Evolutionary conservation across 2,797 vertebrate species (phyloP).

Genomic region (Discoglossus pictus): DNA sequence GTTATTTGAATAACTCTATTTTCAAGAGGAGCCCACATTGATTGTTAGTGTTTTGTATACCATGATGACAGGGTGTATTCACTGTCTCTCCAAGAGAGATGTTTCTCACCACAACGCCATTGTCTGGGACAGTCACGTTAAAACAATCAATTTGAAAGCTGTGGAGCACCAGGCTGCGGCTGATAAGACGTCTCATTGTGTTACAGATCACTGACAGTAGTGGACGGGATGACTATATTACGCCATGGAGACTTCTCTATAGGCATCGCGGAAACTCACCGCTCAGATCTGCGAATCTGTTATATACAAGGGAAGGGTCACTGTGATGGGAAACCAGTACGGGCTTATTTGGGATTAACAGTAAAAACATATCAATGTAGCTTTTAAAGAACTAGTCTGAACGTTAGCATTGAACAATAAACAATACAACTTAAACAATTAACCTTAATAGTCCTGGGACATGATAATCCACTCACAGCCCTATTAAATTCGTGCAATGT

Average conservation of each 20-base stretch:
- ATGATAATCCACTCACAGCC: too few species aligned
- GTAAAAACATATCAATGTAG: too few species aligned
- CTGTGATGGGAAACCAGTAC: too few species aligned
- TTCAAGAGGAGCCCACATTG: slow-evolving; percentile 35
- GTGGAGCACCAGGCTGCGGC: slow-evolving; percentile 23
- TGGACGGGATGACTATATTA: slow-evolving; percentile 40
- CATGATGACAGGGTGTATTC: slow-evolving; percentile 40
- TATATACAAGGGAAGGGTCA: too few species aligned
- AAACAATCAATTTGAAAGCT: slow-evolving; percentile 46
- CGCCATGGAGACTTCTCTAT: slow-evolving; percentile 28
- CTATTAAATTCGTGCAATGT: too few species aligned
- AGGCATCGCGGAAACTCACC: too few species aligned
- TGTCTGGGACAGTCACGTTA: slow-evolving; percentile 40
- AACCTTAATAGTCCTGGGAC: too few species aligned
- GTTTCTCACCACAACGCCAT: slow-evolving; percentile 43
- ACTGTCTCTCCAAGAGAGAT: slow-evolving; percentile 40
- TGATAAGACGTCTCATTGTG: slow-evolving; percentile 43
- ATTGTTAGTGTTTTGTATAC: slow-evolving; percentile 36
- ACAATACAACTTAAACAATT: too few species aligned
- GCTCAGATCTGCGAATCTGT: too few species aligned
- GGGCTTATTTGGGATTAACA: too few species aligned
- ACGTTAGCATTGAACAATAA: too few species aligned
- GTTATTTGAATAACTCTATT: slow-evolving; percentile 35
- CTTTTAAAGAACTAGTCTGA: too few species aligned
- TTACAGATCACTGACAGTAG: slow-evolving; percentile 13